Conservation (phyloP, 2,113 vertebrate species). For the Electrona antarctica region DNA sequence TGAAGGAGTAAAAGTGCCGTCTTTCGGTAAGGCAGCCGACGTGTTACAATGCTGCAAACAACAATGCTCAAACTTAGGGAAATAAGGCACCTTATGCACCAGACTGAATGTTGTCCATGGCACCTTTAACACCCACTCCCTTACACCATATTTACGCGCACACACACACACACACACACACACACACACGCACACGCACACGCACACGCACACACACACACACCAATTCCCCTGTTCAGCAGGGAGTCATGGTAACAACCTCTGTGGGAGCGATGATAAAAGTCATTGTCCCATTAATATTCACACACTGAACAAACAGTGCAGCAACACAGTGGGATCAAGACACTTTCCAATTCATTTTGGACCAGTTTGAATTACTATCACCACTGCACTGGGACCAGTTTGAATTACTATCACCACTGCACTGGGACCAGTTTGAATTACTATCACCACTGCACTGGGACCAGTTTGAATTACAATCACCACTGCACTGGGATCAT, state of each 20-base stretch:
- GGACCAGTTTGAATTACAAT: conserved; percentile 51
- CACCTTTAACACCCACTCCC: too few species aligned
- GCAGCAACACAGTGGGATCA: conserved; percentile 65
- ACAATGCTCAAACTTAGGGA: too few species aligned
- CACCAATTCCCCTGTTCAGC: conserved; percentile 30
- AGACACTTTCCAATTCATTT: conserved; percentile 51
- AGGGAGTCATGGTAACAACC: conserved; percentile 33
- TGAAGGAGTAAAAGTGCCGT: too few species aligned
- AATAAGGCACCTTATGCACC: too few species aligned
- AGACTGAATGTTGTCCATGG: too few species aligned
- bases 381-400: conserved; percentile 37
- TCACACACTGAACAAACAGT: conserved; percentile 59
- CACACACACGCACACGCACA: not conserved
- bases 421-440: conserved; percentile 48
- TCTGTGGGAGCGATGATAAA: conserved; percentile 49
- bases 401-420: conserved; percentile 45
- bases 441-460: conserved; percentile 40
- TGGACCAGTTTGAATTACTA: conserved; percentile 50
- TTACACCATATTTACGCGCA: too few species aligned
- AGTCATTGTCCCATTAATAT: conserved; percentile 67
- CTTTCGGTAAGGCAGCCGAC: too few species aligned
- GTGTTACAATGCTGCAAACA: too few species aligned
- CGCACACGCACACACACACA: not conserved
- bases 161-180: not conserved
- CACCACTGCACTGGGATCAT: conserved; percentile 32